Conservation (phyloP, 2,113 vertebrate species). For the Platycercus adscitus region DNA sequence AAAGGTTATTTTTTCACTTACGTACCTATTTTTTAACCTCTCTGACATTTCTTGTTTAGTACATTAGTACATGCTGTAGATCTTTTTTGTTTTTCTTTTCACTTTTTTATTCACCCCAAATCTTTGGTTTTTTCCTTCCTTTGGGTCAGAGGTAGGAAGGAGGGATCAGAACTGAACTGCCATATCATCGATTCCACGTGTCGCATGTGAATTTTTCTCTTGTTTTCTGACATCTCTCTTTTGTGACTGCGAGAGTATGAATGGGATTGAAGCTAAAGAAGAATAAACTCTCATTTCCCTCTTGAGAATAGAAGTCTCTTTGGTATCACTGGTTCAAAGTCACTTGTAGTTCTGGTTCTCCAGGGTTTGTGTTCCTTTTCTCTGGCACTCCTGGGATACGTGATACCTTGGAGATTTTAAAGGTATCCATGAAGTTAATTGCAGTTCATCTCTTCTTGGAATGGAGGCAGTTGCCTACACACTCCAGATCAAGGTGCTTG, state of each 20-base stretch:
- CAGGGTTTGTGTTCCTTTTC: neutral
- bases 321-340: neutral
- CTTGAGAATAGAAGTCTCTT: neutral
- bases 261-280: neutral
- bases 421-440: neutral
- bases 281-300: neutral
- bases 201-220: neutral
- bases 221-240: neutral
- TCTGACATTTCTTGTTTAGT: constrained; percentile 39
- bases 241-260: neutral
- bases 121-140: neutral
- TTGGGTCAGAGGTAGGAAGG: neutral
- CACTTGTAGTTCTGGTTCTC: neutral
- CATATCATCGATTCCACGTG: neutral
- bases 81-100: neutral
- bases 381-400: neutral
- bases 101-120: neutral
- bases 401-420: neutral
- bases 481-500: neutral
- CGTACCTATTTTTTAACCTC: constrained; percentile 38
- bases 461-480: neutral
- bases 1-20: neutral
- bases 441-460: neutral
- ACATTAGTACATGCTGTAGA: neutral
- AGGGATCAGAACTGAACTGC: neutral